A percentile compares a stretch with the other conserved stretches of the same genome.
Evolutionary conservation across 2,113 vertebrate species (phyloP).

Genomic region (Rhipidura dahli): DNA sequence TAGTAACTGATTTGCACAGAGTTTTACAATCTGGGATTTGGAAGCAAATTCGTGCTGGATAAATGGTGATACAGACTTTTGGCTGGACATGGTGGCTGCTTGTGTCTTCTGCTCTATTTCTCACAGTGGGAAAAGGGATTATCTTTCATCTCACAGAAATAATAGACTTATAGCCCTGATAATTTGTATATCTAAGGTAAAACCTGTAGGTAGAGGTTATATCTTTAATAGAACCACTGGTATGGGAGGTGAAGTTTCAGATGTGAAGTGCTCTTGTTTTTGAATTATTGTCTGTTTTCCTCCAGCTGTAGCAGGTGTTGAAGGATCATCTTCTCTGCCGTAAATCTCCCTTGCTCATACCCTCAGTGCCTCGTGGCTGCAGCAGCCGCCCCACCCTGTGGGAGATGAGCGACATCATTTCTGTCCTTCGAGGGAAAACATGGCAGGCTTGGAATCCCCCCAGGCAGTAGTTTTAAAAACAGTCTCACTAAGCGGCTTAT

Average conservation of each 20-base stretch:
- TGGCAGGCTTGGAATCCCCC: background rate
- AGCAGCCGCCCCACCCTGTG: fast-evolving
- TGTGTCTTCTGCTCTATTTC: background rate
- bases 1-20: background rate
- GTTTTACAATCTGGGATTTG: background rate
- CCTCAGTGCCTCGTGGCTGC: background rate
- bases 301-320: background rate
- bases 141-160: background rate
- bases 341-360: background rate
- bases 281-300: background rate
- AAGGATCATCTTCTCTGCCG: background rate
- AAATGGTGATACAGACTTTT: background rate
- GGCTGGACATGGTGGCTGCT: background rate
- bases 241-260: background rate
- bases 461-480: background rate
- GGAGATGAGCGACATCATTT: fast-evolving
- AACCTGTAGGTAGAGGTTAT: background rate
- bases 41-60: background rate
- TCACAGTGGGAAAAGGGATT: background rate
- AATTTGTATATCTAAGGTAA: background rate
- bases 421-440: background rate
- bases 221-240: background rate
- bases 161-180: background rate
- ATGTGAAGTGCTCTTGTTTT: background rate
- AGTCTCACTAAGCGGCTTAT: background rate